Conservation (phyloP, 1,140 invertebrate genomes). For the Caenorhabditis remanei region DNA sequence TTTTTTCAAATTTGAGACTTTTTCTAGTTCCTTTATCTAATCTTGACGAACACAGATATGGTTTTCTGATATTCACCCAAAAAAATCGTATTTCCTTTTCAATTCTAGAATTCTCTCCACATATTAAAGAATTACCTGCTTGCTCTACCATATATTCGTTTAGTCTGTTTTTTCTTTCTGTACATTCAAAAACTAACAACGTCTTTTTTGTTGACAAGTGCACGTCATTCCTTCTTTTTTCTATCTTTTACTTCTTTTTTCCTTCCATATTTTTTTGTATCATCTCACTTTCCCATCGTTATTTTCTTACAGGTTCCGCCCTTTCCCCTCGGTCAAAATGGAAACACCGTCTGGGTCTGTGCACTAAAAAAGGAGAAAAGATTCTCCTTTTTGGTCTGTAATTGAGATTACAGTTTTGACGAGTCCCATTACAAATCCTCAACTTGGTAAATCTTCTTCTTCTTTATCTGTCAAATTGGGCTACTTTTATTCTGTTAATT, state of each 20-base stretch:
- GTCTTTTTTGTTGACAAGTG: constrained; percentile 49
- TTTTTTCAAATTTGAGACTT: too few relatives aligned
- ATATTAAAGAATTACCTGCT: too few relatives aligned
- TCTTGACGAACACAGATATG: too few relatives aligned
- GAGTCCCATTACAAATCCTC: neutral
- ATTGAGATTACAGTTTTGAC: neutral
- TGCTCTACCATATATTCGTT: too few relatives aligned
- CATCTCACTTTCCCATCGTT: constrained; percentile 13
- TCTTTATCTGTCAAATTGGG: neutral
- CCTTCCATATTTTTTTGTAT: neutral
- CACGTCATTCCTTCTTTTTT: constrained; percentile 33
- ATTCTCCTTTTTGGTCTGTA: constrained; percentile 41
- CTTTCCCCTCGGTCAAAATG: neutral
- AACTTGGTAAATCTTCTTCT: neutral
- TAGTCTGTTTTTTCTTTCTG: neutral
- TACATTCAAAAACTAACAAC: constrained; percentile 37
- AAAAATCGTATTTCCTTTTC: neutral
- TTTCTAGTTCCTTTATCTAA: too few relatives aligned
- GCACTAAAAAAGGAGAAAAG: constrained; percentile 17
- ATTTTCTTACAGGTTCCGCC: constrained; percentile 33
- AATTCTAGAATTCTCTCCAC: too few relatives aligned
- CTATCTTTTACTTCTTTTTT: neutral
- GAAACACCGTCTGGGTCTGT: constrained; percentile 19
- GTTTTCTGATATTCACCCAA: too few relatives aligned
- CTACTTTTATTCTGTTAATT: neutral